Evolutionary conservation across 1,140 invertebrate species (phyloP), one percentile per base, ranked within the genome.

Genomic region (Bombus waltoni): DNA sequence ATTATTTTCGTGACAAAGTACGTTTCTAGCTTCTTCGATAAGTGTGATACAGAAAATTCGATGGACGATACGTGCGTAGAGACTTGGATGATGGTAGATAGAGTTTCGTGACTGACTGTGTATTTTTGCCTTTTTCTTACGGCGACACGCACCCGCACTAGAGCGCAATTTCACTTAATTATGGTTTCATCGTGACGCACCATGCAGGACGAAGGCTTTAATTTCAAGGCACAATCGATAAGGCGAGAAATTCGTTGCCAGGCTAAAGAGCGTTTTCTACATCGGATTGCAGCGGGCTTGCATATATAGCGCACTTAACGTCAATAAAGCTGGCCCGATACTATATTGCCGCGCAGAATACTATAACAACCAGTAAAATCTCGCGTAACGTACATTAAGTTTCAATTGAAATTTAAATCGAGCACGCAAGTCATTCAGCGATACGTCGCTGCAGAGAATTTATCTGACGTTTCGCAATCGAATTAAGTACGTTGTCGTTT

Each of bases 221-320:
- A 76, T 76, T 76, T 28, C 74, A 76, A 53, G 53, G 47, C 53
- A 18, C 22, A 76, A 76, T 76, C 74, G 47, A 76, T 76, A 76
- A 38, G 53, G 74, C 74, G 53, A 76, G 74, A 59, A 76, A 76
- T 76, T 76, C 74, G 35, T 40, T 76, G 53, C 25, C 53, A 59
- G 47, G 53, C 47, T 40, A 28, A 76, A 76, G 53, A 35, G 74
- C 53, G 32, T 59, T 76, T 76, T 76, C 74, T 59, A 35, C 74
- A 28, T 28, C 10, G 32, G 53, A 75, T 75, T 74, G 42, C 72
- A n/a, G 6, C 42, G 42, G 8, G 72, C 28, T 38, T 59, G 47
- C 32, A 15, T 38, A 75, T 59, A 75, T 59, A 75, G 74, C 40
- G 47, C 74, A 75, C 74, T 75, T 57, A 59, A 59, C 53, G 13